Evolutionary conservation across 2,888 invertebrate species (phyloP), one percentile per base, ranked within the genome.

Genomic region (Hipparchia semele): DNA sequence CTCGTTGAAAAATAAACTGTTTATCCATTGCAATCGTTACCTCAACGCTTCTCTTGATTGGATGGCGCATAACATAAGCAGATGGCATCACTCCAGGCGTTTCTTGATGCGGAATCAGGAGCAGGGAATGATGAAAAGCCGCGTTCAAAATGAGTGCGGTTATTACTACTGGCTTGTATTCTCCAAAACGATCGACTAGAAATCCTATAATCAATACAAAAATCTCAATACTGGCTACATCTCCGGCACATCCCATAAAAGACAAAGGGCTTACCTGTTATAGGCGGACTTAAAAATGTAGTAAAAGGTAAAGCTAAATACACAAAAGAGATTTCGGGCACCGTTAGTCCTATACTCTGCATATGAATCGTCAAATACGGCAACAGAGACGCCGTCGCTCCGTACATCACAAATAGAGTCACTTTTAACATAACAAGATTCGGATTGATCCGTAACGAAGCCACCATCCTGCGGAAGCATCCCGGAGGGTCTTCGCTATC

Each of bases 351-450:
- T 85, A 98, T 96, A 83, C 97, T 96, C 90, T 97, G 97, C 98
- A 98, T 98, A 91, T 98, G 98, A 79, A 98, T 96, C 2, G 98
- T 97, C 83, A 98, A 91, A 87, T 98, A 98, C 0, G 98, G 98
- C 73, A 98, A 90, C 69, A 98, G 94, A 7, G 97, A 97, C 69
- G 98, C 97, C 54, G 97, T 96, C 68, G 97, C 98, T 87, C 97
- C 97, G 85, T 97, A 97, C 95, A 97, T 96, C 81, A 97, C 96
- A 87, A 97, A 97, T 9, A 97, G 91, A 53, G 97, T 97, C 81
- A 97, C 94, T 94, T 97, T 97, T 82, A 97, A 90, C 96, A 97
- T 97, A 77, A 97, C 94, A 81, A 97, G 91, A 89, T 97, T 96
- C 68, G 96, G 96, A 88, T 97, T 97, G 80, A 97, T 96, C 75